Percentiles rank a stretch among this genome's conserved stretches.
These are phyloP conservation scores for Lasioglossum leucozonium DNA, from an alignment of 2,888 invertebrate species.

Conservation along the genomic window DNA sequence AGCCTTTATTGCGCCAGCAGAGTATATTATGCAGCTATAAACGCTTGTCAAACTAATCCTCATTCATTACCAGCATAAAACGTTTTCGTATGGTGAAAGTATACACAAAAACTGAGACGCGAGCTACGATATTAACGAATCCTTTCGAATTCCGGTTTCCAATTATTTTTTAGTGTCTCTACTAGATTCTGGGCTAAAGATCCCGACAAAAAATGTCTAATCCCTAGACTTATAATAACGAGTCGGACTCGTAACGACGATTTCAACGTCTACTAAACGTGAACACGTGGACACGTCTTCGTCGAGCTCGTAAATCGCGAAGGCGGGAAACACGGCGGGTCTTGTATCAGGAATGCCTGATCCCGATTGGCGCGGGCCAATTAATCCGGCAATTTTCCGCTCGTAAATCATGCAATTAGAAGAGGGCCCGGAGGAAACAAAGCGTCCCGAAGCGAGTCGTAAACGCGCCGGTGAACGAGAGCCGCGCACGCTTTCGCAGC, in stretches of 20 bases:
- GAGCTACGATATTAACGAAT: neutral
- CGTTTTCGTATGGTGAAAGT: neutral
- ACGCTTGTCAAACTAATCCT: neutral
- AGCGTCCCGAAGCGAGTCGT: neutral
- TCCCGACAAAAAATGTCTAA: neutral
- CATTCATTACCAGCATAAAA: neutral
- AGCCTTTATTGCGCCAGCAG: neutral
- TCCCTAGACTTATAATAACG: too few species aligned
- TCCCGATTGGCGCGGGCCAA: conserved; percentile 27
- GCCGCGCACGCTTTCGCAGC: conserved; percentile 8
- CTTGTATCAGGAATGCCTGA: neutral
- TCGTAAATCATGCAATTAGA: conserved; percentile 22
- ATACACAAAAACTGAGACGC: neutral
- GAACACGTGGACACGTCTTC: neutral
- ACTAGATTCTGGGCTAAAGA: neutral
- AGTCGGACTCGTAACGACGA: neutral
- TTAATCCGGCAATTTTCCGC: conserved; percentile 44
- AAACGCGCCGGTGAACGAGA: neutral
- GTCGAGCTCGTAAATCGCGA: neutral
- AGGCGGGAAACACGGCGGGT: neutral
- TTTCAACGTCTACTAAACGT: neutral
- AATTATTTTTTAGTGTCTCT: neutral
- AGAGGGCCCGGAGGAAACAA: neutral
- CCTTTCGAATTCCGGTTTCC: neutral
- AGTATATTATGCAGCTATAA: neutral